Conservation (phyloP, 2,888 invertebrate genomes). For the Geophilus truncorum region DNA sequence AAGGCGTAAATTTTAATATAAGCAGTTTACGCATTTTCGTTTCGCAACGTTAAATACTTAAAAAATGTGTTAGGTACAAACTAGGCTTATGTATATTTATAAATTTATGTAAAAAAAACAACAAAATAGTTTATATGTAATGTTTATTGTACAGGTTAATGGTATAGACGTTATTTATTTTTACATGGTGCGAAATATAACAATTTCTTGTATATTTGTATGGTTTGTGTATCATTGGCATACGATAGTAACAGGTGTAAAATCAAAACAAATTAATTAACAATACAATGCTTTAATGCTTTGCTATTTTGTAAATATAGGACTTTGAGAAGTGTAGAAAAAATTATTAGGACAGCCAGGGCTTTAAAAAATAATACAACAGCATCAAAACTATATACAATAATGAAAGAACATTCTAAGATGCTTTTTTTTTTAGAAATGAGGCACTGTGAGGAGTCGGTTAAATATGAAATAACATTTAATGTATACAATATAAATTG, state of each 20-base stretch:
- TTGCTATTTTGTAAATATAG: neutral
- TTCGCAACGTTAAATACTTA: too few species aligned
- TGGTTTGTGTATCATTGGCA: neutral
- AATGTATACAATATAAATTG: neutral
- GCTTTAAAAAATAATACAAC: neutral
- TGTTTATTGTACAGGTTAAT: neutral
- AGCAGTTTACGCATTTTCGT: too few species aligned
- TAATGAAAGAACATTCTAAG: neutral
- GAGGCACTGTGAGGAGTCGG: neutral
- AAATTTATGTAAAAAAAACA: neutral
- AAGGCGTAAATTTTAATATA: too few species aligned
- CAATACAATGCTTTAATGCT: neutral
- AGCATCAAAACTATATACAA: neutral
- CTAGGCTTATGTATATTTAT: too few species aligned
- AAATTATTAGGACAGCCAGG: neutral
- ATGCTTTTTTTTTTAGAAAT: too few species aligned
- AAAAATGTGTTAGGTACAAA: too few species aligned
- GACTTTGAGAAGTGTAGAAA: neutral
- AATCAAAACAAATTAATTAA: neutral
- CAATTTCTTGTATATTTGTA: neutral
- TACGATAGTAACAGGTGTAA: too few species aligned
- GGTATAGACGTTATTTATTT: slow-evolving; percentile 6
- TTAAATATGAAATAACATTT: neutral
- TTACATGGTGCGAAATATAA: neutral
- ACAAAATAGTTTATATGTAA: neutral